These are phyloP conservation scores for Alexandromys fortis DNA, from an alignment of 2,113 vertebrate genomes.

Conservation along the genomic window DNA sequence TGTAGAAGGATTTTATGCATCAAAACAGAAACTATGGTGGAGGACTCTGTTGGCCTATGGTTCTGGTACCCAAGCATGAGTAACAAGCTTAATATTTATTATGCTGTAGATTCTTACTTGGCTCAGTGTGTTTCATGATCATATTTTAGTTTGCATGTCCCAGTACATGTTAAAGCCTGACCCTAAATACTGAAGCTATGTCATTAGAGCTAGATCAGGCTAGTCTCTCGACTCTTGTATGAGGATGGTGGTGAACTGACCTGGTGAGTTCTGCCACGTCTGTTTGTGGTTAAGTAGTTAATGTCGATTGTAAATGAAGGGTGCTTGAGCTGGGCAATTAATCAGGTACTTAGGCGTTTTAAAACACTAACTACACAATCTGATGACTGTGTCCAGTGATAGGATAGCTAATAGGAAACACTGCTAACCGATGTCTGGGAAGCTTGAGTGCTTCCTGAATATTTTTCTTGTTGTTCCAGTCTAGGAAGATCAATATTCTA, in stretches of 20 bases:
- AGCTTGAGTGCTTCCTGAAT: background rate
- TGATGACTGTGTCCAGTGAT: background rate
- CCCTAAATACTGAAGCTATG: background rate
- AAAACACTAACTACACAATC: conserved; percentile 64
- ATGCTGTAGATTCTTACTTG: background rate
- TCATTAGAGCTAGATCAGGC: background rate
- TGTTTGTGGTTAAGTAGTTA: conserved; percentile 29
- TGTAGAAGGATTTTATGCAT: background rate
- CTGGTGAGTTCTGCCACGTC: background rate
- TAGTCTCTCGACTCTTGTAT: background rate
- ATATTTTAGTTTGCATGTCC: background rate
- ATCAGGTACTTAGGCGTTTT: conserved; percentile 71
- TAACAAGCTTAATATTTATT: background rate
- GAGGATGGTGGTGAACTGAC: background rate
- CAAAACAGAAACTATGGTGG: background rate
- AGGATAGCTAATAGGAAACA: background rate
- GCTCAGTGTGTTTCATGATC: background rate
- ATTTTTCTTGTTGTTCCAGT: background rate
- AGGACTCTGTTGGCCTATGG: background rate
- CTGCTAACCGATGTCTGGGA: background rate
- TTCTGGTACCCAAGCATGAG: background rate
- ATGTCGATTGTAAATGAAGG: conserved; percentile 57
- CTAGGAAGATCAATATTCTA: background rate
- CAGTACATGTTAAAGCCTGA: background rate
- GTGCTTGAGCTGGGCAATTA: conserved; percentile 60